Percentiles rank a stretch among this genome's conserved stretches.
Evolutionary conservation across 53 echinoderm and acorn worm genomes (phyloP).

Genomic region (Arbacia lixula): DNA sequence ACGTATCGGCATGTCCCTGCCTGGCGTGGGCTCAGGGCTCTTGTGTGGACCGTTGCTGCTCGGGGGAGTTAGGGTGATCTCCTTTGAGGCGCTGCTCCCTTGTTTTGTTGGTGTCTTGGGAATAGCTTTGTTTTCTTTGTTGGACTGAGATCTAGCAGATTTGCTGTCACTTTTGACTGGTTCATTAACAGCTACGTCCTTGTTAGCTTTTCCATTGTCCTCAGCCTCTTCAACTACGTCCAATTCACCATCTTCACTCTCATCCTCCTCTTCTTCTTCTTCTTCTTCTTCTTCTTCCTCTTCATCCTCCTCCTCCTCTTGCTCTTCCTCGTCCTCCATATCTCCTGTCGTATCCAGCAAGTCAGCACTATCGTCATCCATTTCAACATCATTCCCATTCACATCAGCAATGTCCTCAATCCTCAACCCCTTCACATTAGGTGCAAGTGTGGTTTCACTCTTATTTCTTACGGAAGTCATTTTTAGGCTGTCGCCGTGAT

Average conservation of each 20-base stretch:
- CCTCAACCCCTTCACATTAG: constrained; percentile 27
- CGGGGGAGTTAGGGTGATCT: constrained; percentile 18
- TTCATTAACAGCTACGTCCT: neutral
- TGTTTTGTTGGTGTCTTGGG: constrained; percentile 31
- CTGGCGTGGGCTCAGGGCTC: constrained; percentile 51
- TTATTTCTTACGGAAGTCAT: constrained; percentile 19
- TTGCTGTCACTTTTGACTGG: constrained; percentile 19
- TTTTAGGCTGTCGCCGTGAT: constrained; percentile 38
- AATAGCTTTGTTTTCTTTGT: constrained; percentile 52
- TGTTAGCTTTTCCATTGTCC: constrained; percentile 14
- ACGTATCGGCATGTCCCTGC: constrained; percentile 73
- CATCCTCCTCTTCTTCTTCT: constrained; percentile 31
- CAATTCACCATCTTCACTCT: constrained; percentile 2
- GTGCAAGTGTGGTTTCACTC: constrained; percentile 20
- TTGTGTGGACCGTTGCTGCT: constrained; percentile 20
- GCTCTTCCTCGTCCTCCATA: constrained; percentile 38
- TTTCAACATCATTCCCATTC: constrained; percentile 18
- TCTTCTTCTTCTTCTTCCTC: constrained; percentile 25
- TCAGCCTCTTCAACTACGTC: constrained; percentile 8
- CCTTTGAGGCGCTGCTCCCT: constrained; percentile 1
- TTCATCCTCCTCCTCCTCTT: constrained; percentile 20
- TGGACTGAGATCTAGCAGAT: constrained; percentile 7
- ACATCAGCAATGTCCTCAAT: neutral
- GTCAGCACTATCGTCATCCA: constrained; percentile 5
- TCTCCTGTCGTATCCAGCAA: neutral